phyloP scores from a whole-genome alignment of 2,888 invertebrate genomes.

The Teleiodes luculella region DNA sequence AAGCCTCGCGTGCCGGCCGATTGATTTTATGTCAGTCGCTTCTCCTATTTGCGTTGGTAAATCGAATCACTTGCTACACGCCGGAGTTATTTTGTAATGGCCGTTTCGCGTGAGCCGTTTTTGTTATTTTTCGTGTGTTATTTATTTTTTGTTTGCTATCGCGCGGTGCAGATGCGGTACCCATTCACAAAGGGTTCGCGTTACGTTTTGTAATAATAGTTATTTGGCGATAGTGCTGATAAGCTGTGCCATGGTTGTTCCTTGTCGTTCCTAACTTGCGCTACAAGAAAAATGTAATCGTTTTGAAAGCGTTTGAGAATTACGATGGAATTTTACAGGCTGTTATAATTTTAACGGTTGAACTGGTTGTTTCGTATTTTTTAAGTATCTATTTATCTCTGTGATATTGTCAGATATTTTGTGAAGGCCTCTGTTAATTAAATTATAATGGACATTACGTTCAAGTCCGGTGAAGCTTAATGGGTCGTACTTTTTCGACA shows the following conservation, averaged over 20 bases:
- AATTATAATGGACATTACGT: too few relatives aligned
- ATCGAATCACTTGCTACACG: conserved; percentile 72
- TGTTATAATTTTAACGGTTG: background rate
- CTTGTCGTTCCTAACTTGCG: background rate
- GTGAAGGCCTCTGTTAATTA: too few relatives aligned
- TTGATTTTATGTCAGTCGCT: conserved; percentile 75
- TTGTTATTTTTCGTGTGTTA: conserved; percentile 43
- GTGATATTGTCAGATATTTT: background rate
- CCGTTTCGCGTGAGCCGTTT: conserved; percentile 64
- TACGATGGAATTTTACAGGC: background rate
- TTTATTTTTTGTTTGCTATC: conserved; percentile 41
- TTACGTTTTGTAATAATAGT: conserved; percentile 24
- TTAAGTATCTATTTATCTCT: background rate
- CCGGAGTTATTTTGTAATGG: conserved; percentile 71
- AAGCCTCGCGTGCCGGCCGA: conserved; percentile 73
- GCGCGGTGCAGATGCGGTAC: conserved; percentile 28
- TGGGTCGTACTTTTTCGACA: too few relatives aligned
- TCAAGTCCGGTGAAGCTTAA: too few relatives aligned
- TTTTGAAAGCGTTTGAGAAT: background rate
- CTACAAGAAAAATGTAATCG: background rate
- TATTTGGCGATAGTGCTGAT: conserved; percentile 22
- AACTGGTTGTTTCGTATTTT: background rate
- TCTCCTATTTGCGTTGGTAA: conserved; percentile 72
- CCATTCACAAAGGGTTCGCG: conserved; percentile 32
- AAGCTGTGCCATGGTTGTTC: conserved; percentile 18